phyloP scores from a whole-genome alignment of 2,113 vertebrate genomes.

The Ciconia stormi region DNA sequence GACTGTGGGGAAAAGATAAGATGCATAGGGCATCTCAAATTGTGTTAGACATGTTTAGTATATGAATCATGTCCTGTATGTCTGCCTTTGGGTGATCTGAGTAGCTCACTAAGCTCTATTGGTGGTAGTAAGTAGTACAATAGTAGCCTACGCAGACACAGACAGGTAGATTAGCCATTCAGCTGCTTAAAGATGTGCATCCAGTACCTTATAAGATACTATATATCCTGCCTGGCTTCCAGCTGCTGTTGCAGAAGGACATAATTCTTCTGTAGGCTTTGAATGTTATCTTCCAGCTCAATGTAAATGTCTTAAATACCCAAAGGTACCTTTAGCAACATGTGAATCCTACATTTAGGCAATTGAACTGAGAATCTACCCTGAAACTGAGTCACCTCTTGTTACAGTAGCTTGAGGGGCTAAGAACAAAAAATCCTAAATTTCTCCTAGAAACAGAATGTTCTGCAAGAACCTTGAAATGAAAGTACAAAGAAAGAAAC shows the following conservation, averaged over 20 bases:
- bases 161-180: not conserved
- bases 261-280: not conserved
- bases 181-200: not conserved
- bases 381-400: not conserved
- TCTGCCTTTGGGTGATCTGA: not conserved
- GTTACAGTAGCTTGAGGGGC: not conserved
- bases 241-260: not conserved
- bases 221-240: not conserved
- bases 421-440: not conserved
- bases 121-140: not conserved
- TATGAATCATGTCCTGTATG: not conserved
- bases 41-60: not conserved
- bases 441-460: not conserved
- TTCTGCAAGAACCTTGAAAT: not conserved
- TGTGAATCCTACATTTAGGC: not conserved
- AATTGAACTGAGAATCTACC: not conserved
- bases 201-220: not conserved
- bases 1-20: not conserved
- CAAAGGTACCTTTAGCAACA: not conserved
- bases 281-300: not conserved
- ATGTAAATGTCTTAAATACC: not conserved
- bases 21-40: not conserved
- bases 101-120: not conserved
- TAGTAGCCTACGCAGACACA: not conserved
- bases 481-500: not conserved